phyloP scores from a whole-genome alignment of 2,797 vertebrate genomes.

The Cirrhinus molitorella region DNA sequence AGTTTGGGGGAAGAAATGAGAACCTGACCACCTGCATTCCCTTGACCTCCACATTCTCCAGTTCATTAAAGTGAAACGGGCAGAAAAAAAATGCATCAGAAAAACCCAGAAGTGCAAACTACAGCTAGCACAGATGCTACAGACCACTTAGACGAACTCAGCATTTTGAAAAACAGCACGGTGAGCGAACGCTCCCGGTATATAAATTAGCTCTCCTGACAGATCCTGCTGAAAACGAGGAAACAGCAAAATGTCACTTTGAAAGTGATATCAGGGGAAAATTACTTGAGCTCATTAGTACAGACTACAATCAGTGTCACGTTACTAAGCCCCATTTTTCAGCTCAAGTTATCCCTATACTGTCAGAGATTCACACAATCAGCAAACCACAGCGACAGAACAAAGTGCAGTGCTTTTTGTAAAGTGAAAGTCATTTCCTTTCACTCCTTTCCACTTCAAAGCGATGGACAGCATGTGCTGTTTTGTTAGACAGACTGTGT shows the following conservation, averaged over 20 bases:
- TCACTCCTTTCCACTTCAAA: conserved; percentile 19
- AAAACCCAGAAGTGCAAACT: conserved; percentile 39
- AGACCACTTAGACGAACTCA: conserved; percentile 52
- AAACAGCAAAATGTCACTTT: conserved; percentile 50
- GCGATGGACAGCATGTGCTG: conserved; percentile 22
- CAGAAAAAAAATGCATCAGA: conserved; percentile 24
- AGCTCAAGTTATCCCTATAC: neutral
- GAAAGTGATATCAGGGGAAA: conserved; percentile 40
- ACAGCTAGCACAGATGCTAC: conserved; percentile 33
- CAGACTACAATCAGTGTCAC: conserved; percentile 43
- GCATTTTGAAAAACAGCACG: conserved; percentile 42
- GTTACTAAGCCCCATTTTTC: conserved; percentile 31
- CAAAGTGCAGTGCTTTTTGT: conserved; percentile 17
- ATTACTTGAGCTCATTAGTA: conserved; percentile 49
- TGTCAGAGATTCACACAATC: conserved; percentile 36
- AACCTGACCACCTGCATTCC: conserved; percentile 25
- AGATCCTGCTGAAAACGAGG: conserved; percentile 35
- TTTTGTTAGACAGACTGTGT: conserved; percentile 34
- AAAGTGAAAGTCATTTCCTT: conserved; percentile 2
- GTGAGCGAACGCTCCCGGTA: conserved; percentile 37
- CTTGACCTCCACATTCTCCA: conserved; percentile 28
- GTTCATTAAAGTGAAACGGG: conserved; percentile 26
- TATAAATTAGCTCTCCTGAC: conserved; percentile 49
- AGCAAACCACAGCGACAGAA: conserved; percentile 17
- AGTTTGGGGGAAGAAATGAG: conserved; percentile 47